These are phyloP conservation scores for Lycaena phlaeas DNA, from an alignment of 2,888 invertebrate genomes.

Conservation along the genomic window DNA sequence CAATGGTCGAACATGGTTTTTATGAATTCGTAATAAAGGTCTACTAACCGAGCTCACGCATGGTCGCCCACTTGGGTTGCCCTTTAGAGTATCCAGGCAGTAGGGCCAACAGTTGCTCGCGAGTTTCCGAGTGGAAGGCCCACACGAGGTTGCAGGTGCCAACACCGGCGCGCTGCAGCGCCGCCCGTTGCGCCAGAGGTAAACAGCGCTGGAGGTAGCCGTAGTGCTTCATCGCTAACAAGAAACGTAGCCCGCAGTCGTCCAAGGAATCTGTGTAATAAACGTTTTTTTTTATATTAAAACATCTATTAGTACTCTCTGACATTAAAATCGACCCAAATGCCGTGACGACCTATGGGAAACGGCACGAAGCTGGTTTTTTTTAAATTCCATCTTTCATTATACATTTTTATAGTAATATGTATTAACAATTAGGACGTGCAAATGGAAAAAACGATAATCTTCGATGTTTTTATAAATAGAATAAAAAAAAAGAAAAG, in stretches of 20 bases:
- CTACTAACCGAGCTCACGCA: conserved; percentile 84
- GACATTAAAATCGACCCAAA: too few species aligned
- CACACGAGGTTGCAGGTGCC: conserved; percentile 95
- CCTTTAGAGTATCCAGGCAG: conserved; percentile 91
- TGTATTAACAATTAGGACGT: too few species aligned
- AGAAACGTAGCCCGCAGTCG: conserved; percentile 96
- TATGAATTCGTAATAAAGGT: too few species aligned
- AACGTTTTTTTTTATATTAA: too few species aligned
- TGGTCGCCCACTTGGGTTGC: conserved; percentile 89
- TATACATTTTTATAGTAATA: too few species aligned
- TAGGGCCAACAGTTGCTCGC: conserved; percentile 92
- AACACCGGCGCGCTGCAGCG: conserved; percentile 89
- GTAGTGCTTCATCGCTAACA: conserved; percentile 98
- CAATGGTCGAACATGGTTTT: too few species aligned
- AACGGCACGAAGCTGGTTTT: too few species aligned
- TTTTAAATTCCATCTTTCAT: too few species aligned
- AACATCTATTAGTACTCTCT: background rate
- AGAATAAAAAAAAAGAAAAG: too few species aligned
- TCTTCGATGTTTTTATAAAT: too few species aligned
- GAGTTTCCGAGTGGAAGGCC: conserved; percentile 99
- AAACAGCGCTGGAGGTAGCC: conserved; percentile 94
- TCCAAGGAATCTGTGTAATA: conserved; percentile 83
- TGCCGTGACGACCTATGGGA: too few species aligned
- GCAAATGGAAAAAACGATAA: too few species aligned
- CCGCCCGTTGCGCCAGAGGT: conserved; percentile 89